Base-by-base conservation (phyloP, 2,888 invertebrate species). In the Drosophila affinis region DNA sequence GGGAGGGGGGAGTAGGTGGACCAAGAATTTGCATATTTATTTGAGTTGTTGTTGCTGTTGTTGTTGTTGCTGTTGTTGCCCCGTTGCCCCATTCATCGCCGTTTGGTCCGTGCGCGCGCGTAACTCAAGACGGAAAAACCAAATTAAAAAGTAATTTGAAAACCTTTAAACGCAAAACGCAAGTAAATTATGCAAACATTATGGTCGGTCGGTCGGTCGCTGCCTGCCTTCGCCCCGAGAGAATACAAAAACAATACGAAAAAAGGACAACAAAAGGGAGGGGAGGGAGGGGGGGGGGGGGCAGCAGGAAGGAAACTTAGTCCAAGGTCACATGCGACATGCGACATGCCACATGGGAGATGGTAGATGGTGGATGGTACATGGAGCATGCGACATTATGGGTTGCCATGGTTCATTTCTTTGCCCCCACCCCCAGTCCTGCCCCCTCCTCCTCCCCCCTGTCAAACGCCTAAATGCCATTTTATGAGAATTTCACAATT, bases 131-230 rank as follows among this genome's bases (percentile, higher is more conserved):
- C 85, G 89, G 89, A 81, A 86, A 76, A 73, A 76, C 78, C 87
- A 86, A 89, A 86, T 89, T 86, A 86, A 86, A 86, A 86, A 80
- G 85, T 85, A 81, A 86, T 88, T 86, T 86, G 68, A 75, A 88
- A 88, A 87, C 85, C 89, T 88, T 86, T 87, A 88, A 86, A 77
- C 76, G 77, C 72, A 75, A 72, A 78, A 63, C 39, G 82, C 71
- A 81, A 88, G 80, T 87, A 88, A 88, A 87, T 86, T 86, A 86
- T 86, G 87, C 79, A 88, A 86, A 81, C 89, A 85, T 85, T 88
- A 81, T 79, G 84, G 81, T 77, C 68, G 74, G 65, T 53, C 49
- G 84, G 81, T 77, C 68, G 74, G 65, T 53, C 49, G 53, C 68
- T 53, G 39, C 12, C 32, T 32, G 24, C 24, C 24, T 24, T n/a